These are phyloP conservation scores for Mamestra configurata DNA, from an alignment of 1,140 invertebrate species.

Conservation along the genomic window DNA sequence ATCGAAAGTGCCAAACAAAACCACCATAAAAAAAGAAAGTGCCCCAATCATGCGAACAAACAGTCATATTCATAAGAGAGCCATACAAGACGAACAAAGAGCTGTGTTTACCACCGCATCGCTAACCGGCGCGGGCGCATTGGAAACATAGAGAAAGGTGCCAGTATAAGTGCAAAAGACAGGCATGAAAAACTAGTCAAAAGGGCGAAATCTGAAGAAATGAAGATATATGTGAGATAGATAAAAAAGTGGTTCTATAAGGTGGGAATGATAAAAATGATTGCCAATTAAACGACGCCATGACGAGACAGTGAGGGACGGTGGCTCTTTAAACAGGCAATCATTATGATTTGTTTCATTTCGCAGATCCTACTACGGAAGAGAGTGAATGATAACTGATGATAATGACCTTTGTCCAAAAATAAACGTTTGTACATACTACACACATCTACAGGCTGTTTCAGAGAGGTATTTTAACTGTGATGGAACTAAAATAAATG, in stretches of 20 bases:
- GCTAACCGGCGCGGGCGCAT: constrained; percentile 16
- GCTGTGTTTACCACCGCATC: constrained; percentile 30
- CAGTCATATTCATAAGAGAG: constrained; percentile 40
- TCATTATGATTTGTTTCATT: no score
- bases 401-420: no score
- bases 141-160: constrained; percentile 53
- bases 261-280: neutral
- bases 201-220: neutral
- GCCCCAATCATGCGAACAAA: constrained; percentile 26
- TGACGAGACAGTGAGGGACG: no score
- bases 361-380: no score
- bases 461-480: no score
- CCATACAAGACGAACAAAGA: constrained; percentile 30
- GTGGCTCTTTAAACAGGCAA: no score
- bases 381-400: no score
- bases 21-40: constrained; percentile 29
- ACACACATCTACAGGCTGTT: no score
- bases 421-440: no score
- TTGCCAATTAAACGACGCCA: neutral
- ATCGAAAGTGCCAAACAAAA: constrained; percentile 32
- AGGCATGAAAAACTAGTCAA: constrained; percentile 23
- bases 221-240: neutral
- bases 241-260: neutral
- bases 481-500: no score
- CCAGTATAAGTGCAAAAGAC: constrained; percentile 19